Base-by-base conservation (phyloP, 2,113 vertebrate species). In the Morphnarchus princeps region DNA sequence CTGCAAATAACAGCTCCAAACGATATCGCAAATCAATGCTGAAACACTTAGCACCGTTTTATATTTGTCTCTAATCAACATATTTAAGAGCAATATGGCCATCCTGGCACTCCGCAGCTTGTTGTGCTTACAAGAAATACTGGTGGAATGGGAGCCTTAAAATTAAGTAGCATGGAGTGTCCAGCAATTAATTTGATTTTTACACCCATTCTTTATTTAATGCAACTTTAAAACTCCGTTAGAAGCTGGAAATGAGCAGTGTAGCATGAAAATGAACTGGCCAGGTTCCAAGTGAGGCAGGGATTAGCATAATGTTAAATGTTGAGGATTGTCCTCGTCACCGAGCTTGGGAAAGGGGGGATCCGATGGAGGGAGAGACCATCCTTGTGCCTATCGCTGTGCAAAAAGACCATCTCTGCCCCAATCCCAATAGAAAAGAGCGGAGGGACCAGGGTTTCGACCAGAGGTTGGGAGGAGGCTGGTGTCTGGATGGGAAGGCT, bases 141-240 rank as follows among this genome's bases (percentile, higher is more conserved):
- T 96, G 93, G 96, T 91, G 97, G 95, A 97, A 97, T 85, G 96
- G 97, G 98, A 98, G 97, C 87, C 95, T 97, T 98, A 98, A 98
- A 98, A 98, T 97, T 98, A 98, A 98, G 93, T 93, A 98, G 97
- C 98, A 98, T 97, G 96, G 96, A 97, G 95, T 98, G 97, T 98
- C 98, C 97, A 97, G 96, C 98, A 98, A 98, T 98, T 98, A 98
- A 98, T 98, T 98, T 97, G 91, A 96, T 95, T 97, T 96, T 98
- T 91, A 98, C 95, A 96, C 90, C 87, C 97, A 89, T 97, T 97
- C 97, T 97, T 98, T 97, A 97, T 97, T 97, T 98, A 98, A 97
- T 95, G 89, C 90, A 97, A 98, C 96, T 98, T 97, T 91, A 96
- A 97, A 97, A 96, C 95, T 96, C 95, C 17, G 57, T 97, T 96